Conservation (phyloP, 2,113 vertebrate genomes). For the Cyrtonyx montezumae region DNA sequence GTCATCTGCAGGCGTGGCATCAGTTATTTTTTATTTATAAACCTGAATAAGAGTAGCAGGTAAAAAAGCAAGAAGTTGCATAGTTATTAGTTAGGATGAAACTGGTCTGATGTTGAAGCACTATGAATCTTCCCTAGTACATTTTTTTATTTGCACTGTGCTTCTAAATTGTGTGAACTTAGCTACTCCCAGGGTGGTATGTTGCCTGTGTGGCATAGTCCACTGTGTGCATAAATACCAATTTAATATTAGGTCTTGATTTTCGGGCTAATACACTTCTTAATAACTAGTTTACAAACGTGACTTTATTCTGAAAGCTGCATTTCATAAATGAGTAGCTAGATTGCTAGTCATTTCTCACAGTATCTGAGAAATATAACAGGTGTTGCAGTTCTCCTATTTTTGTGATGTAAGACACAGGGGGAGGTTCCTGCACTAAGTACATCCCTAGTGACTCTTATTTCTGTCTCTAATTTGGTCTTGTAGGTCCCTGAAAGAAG, state of each 20-base stretch:
- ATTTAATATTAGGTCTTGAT: not conserved
- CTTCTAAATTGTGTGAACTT: not conserved
- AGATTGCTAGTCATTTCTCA: not conserved
- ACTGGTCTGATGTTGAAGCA: not conserved
- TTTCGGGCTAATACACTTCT: not conserved
- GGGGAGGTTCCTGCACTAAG: not conserved
- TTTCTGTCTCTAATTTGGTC: not conserved
- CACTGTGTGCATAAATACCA: not conserved
- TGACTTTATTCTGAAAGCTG: not conserved
- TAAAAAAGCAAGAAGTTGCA: not conserved
- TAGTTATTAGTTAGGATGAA: not conserved
- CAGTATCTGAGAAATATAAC: rapidly evolving
- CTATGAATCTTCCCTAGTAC: not conserved
- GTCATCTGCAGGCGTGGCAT: not conserved
- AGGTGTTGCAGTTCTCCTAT: not conserved
- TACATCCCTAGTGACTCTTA: not conserved
- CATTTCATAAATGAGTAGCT: not conserved
- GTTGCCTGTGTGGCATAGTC: not conserved
- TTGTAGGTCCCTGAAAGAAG: not conserved
- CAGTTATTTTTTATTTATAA: not conserved
- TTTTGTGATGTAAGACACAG: not conserved
- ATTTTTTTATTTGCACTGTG: not conserved
- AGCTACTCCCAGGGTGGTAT: rapidly evolving
- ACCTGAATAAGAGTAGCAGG: not conserved
- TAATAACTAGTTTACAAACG: not conserved